Base-by-base conservation (phyloP, 1,140 invertebrate genomes). In the Drosophila ficusphila region DNA sequence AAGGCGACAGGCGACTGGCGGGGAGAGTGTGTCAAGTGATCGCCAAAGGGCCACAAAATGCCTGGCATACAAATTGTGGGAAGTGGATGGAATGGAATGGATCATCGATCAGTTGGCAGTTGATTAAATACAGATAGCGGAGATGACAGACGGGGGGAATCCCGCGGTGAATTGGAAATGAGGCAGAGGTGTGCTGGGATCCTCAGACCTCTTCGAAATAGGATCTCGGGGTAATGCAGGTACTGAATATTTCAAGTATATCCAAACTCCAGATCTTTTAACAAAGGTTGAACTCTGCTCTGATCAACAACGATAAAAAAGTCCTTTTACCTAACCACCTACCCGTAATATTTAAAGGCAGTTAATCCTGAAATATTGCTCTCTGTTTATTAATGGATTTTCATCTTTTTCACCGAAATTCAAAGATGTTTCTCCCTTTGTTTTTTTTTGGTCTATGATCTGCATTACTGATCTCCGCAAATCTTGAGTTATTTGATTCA, bases 21-120 rank as follows among this genome's bases (percentile, higher is more conserved):
- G 21, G 34, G 21, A 57, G 65, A 71, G 52, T 82, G 49, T 71
- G 54, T 73, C 79, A 77, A 77, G 67, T 72, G 78, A 39, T 76
- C 56, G 41, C 41, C 71, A 51, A 68, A 75, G 70, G 69, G 69
- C 42, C 52, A 54, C 41, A 41, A 41, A 44, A 16, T 44, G 19
- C 11, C 27, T 3, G 48, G 54, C 48, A 57, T 34, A 54, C 54
- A 54, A 58, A 58, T 23, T 21, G 8, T 27, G 1, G 44, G 18
- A 7, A 14, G 7, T 25, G 18, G 69, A 51, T 25, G 18, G 3
- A 14, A 3, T 25, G 18, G 69, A 51, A 46, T 58, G 51, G 18
- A 70, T 79, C 38, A 33, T 51, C 47, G 31, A 74, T 74, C 42
- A 48, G 56, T 16, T 58, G 54, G 29, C 54, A 58, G 54, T 58